A percentile compares a stretch with the other conserved stretches of the same genome.
Evolutionary conservation across 92 coral and sea anemone genomes (phyloP).

Genomic region (Blastomussa wellsi): DNA sequence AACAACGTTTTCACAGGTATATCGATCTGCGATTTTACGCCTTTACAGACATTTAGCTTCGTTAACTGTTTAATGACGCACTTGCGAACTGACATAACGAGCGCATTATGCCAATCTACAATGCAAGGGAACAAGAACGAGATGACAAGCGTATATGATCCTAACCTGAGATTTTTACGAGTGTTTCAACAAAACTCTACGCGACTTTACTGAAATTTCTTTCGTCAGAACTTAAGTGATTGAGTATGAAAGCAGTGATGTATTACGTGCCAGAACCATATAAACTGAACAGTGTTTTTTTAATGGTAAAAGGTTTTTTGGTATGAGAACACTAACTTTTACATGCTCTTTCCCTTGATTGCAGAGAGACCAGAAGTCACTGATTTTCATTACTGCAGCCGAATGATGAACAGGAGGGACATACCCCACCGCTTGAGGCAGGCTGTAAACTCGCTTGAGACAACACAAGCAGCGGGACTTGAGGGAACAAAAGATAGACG

Average conservation of each 20-base stretch:
- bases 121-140: background rate
- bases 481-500: background rate
- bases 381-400: conserved; percentile 60
- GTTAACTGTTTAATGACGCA: background rate
- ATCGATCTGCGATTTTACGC: background rate
- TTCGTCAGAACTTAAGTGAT: too few species aligned
- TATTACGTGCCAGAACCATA: background rate
- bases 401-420: conserved; percentile 84
- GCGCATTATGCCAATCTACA: background rate
- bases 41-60: background rate
- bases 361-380: conserved; percentile 56
- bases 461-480: conserved; percentile 59
- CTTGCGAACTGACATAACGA: background rate
- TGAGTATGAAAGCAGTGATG: background rate
- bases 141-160: background rate
- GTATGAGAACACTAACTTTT: background rate
- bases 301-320: background rate
- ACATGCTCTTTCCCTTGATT: conserved; percentile 45
- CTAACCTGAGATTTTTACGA: background rate
- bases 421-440: conserved; percentile 37
- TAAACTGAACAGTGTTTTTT: too few species aligned
- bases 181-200: background rate
- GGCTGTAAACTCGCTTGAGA: conserved; percentile 55
- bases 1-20: background rate
- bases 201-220: too few species aligned